A percentile compares a stretch with the other conserved stretches of the same genome.
phyloP scores from a whole-genome alignment of 2,113 vertebrate species.

The Larimichthys crocea region DNA sequence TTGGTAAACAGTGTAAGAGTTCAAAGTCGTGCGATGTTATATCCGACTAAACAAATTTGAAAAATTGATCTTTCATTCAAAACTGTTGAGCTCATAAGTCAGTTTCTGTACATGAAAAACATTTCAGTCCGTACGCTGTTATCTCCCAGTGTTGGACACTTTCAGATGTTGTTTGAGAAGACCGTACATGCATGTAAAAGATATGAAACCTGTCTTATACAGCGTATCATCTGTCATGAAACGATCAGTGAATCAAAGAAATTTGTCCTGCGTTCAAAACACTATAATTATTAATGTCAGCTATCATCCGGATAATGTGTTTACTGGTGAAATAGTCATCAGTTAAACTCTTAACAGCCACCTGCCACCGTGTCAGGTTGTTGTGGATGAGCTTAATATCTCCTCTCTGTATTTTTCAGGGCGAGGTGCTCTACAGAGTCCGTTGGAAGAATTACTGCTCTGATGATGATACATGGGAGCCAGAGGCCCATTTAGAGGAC shows the following conservation, averaged over 20 bases:
- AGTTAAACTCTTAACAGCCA: neutral
- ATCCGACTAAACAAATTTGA: neutral
- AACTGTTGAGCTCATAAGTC: neutral
- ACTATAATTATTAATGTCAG: neutral
- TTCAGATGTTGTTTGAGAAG: too few relatives aligned
- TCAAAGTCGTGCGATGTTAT: neutral
- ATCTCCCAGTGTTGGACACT: too few relatives aligned
- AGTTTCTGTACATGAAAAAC: neutral
- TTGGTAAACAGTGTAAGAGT: neutral
- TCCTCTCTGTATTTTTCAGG: slow-evolving; percentile 79
- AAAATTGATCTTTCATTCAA: neutral
- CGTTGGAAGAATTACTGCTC: slow-evolving; percentile 97
- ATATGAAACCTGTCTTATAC: neutral
- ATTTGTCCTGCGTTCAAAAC: neutral
- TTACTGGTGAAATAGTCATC: neutral
- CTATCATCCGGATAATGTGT: neutral
- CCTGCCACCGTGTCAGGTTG: neutral
- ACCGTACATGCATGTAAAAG: too few relatives aligned
- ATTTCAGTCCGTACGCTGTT: neutral
- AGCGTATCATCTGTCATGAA: neutral
- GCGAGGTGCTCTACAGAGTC: slow-evolving; percentile 92
- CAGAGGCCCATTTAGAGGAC: slow-evolving; percentile 93
- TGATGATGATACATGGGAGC: slow-evolving; percentile 98
- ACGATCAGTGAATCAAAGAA: neutral
- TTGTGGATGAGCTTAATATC: neutral